phyloP scores from a whole-genome alignment of 2,797 vertebrate species.

The Gastrophryne carolinensis region DNA sequence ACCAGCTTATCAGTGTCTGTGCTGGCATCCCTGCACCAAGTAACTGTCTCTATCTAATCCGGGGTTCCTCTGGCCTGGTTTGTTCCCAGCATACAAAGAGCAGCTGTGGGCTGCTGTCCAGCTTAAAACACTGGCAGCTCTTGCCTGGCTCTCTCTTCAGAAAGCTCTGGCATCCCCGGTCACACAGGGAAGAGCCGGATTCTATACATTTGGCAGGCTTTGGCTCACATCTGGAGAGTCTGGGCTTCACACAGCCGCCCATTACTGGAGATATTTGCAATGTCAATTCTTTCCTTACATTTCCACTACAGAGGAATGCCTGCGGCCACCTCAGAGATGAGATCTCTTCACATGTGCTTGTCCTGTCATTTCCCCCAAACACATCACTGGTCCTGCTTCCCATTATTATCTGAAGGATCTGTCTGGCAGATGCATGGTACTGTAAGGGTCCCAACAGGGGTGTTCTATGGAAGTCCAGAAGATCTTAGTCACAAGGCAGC shows the following conservation, averaged over 20 bases:
- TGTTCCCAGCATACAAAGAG: constrained; percentile 12
- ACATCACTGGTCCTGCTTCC: neutral
- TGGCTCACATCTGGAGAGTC: constrained; percentile 33
- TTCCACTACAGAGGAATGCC: constrained; percentile 38
- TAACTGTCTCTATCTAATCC: too few relatives aligned
- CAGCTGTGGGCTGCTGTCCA: constrained; percentile 45
- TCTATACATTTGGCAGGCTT: neutral
- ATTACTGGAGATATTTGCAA: constrained; percentile 22
- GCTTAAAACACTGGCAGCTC: neutral
- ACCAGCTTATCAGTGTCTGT: too few relatives aligned
- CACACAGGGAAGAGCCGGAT: neutral
- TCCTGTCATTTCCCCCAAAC: neutral
- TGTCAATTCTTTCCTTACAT: constrained; percentile 27
- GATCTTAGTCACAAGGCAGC: too few relatives aligned
- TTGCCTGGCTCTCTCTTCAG: constrained; percentile 11
- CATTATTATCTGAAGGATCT: neutral
- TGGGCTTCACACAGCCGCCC: neutral
- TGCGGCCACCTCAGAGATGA: neutral
- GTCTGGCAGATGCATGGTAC: neutral
- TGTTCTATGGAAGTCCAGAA: too few relatives aligned
- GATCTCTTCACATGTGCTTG: constrained; percentile 9
- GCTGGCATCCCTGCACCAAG: too few relatives aligned
- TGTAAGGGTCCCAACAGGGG: too few relatives aligned
- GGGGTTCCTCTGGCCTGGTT: neutral
- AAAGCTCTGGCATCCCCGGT: constrained; percentile 15